Evolutionary conservation across 2,797 vertebrate genomes (phyloP), one percentile per base, ranked within the genome.

Genomic region (Halcyon leucocephala): DNA sequence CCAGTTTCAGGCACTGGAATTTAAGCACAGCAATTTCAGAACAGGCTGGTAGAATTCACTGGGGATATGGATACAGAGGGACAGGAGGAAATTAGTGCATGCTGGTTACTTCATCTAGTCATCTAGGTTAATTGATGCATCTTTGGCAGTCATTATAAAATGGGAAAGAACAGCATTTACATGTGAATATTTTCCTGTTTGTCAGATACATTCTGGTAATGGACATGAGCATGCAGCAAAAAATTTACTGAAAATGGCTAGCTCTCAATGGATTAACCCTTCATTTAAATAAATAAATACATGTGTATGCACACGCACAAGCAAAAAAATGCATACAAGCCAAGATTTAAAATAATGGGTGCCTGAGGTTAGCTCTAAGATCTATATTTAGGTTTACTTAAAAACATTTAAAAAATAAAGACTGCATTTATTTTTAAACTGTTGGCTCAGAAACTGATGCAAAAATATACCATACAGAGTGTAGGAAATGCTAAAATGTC

Each of bases 71-170:
- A 60, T 10, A 69, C 6, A 66, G 82, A 71, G 49, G 57, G 57
- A 28, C 83, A 82, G 80, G 86, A 79, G 57, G 79, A 95, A 95
- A 87, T 94, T 55, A 82, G 66, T 65, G 71, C 25, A 6, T 46
- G n/a, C 42, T 93, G 44, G 78, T 86, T 90, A 71, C 55, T 92
- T 84, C 0, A 2, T 80, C 74, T 77, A 86, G 49, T 95, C 4
- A 2, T 82, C 78, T 54, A 84, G 74, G 90, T 81, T 96, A 95
- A 96, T 72, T 93, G 86, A 89, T 89, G 79, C 83, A 65, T 52
- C 65, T 93, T 87, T 92, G 69, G 57, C 57, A 71, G 37, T 58
- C 83, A 54, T 86, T 62, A 90, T 12, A 65, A 62, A 95, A 82
- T 80, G 26, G 37, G n/a, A 42, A 78, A 73, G 77, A 89, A 20